Percentiles rank a stretch among this genome's conserved stretches.
Evolutionary conservation across 2,113 vertebrate species (phyloP).

Genomic region (Sula dactylatra): DNA sequence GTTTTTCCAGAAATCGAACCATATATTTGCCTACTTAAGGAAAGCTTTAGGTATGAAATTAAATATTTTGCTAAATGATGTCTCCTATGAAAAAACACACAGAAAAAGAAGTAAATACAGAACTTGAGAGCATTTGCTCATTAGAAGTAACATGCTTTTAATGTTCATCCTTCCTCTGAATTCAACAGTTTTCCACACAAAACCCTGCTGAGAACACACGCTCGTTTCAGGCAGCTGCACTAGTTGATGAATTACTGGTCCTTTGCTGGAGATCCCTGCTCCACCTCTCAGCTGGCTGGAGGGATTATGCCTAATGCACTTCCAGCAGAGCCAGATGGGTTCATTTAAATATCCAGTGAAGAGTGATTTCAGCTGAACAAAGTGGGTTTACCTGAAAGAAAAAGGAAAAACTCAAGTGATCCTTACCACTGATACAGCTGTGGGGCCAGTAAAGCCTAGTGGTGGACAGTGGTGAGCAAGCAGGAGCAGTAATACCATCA

Average conservation of each 20-base stretch:
- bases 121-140: not conserved
- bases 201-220: not conserved
- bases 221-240: not conserved
- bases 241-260: not conserved
- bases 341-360: not conserved
- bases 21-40: not conserved
- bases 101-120: not conserved
- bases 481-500: too few relatives aligned
- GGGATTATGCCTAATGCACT: not conserved
- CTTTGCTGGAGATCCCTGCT: not conserved
- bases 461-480: not conserved
- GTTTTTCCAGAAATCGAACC: not conserved
- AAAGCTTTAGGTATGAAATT: not conserved
- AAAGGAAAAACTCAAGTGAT: not conserved
- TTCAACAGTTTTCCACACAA: not conserved
- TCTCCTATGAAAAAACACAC: not conserved
- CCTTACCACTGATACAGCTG: not conserved
- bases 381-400: not conserved
- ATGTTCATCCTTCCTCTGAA: not conserved
- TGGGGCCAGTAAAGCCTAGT: too few relatives aligned
- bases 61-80: not conserved
- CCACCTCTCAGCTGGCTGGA: not conserved
- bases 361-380: not conserved
- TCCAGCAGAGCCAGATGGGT: not conserved
- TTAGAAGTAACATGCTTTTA: not conserved